Percentiles rank a stretch among this genome's conserved stretches.
Evolutionary conservation across 2,113 vertebrate genomes (phyloP).

Genomic region (Brachypodius melanocephalos): DNA sequence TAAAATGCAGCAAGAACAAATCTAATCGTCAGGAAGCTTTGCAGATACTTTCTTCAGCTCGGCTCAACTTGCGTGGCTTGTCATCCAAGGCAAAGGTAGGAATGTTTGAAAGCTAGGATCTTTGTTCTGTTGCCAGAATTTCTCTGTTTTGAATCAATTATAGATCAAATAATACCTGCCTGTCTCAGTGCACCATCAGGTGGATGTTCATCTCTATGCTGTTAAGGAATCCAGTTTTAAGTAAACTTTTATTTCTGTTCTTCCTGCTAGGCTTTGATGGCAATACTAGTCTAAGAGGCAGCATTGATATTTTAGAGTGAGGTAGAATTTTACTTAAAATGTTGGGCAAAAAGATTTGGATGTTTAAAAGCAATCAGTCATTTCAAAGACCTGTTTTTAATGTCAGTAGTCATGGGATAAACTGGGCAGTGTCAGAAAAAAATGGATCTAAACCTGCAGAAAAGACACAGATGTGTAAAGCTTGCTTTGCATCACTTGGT

Average conservation of each 20-base stretch:
- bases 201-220: not conserved
- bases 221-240: not conserved
- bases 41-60: conserved; percentile 87
- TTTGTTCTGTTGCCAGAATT: not conserved
- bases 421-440: not conserved
- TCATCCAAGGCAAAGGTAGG: conserved; percentile 89
- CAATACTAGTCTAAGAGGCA: not conserved
- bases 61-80: conserved; percentile 88
- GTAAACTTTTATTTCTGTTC: not conserved
- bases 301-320: not conserved
- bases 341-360: not conserved
- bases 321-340: not conserved
- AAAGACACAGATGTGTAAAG: not conserved
- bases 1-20: conserved; percentile 85
- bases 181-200: not conserved
- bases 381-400: not conserved
- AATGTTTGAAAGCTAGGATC: conserved; percentile 63
- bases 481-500: not conserved
- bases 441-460: not conserved
- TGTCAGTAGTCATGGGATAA: not conserved
- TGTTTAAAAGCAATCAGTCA: not conserved
- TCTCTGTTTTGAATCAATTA: not conserved
- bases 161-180: not conserved
- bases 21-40: conserved; percentile 80
- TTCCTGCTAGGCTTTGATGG: not conserved